These are phyloP conservation scores for Coptotermes formosanus DNA, from an alignment of 1,140 invertebrate species.

Conservation along the genomic window DNA sequence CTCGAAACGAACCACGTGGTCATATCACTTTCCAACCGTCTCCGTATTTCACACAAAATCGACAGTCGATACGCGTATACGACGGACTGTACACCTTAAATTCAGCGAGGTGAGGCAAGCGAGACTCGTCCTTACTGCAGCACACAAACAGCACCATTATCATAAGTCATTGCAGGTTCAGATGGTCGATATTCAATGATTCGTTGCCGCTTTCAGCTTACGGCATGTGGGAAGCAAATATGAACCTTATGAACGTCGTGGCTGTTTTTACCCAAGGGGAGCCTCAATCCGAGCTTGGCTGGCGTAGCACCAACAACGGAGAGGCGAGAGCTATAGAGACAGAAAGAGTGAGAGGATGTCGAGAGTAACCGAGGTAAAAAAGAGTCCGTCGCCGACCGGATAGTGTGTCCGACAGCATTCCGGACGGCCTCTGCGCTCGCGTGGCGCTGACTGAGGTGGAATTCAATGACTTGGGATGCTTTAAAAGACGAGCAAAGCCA, in stretches of 20 bases:
- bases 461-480: slow-evolving; percentile 1
- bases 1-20: not conserved
- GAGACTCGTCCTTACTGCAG: slow-evolving; percentile 17
- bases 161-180: slow-evolving; percentile 14
- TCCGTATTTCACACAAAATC: not conserved
- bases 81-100: not conserved
- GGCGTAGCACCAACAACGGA: not conserved
- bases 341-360: not conserved
- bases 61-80: not conserved
- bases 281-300: not conserved
- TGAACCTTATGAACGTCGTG: not conserved
- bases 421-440: not conserved
- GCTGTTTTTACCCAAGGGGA: slow-evolving; percentile 21
- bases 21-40: not conserved
- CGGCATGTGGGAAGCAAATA: not conserved
- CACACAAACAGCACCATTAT: not conserved
- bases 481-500: not conserved
- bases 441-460: not conserved
- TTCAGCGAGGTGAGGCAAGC: not conserved
- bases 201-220: too few relatives aligned
- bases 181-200: slow-evolving; percentile 20
- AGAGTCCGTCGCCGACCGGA: not conserved
- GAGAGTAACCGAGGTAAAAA: not conserved
- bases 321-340: not conserved
- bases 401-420: not conserved